phyloP scores from a whole-genome alignment of 2,113 vertebrate genomes.

The Tychaedon coryphoeus region DNA sequence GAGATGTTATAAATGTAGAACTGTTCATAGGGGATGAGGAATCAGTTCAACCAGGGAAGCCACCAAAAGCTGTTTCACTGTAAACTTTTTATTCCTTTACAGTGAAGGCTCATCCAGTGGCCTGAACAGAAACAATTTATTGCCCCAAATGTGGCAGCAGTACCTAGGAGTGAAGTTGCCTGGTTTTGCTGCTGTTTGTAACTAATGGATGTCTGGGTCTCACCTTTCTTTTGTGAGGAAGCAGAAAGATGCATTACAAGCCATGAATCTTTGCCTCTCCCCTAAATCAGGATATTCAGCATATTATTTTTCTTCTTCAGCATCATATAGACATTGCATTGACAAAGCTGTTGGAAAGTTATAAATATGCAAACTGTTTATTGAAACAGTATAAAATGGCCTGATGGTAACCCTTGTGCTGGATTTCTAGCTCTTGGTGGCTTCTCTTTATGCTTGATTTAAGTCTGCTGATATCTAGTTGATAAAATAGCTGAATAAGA shows the following conservation, averaged over 20 bases:
- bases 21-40: neutral
- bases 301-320: neutral
- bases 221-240: neutral
- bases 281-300: neutral
- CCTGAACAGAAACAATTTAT: neutral
- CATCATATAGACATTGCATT: neutral
- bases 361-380: neutral
- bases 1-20: neutral
- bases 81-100: neutral
- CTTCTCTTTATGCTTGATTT: neutral
- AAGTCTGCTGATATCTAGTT: neutral
- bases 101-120: neutral
- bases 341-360: neutral
- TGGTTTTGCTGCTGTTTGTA: neutral
- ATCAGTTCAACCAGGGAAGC: neutral
- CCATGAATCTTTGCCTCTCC: neutral
- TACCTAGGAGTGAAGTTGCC: neutral
- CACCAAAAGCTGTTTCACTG: neutral
- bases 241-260: neutral
- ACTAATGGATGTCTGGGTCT: neutral
- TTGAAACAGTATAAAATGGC: neutral
- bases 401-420: neutral
- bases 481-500: neutral
- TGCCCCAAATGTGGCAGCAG: neutral
- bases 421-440: neutral